Evolutionary conservation across 2,113 vertebrate genomes (phyloP).

Genomic region (Nannobrachium achirus): DNA sequence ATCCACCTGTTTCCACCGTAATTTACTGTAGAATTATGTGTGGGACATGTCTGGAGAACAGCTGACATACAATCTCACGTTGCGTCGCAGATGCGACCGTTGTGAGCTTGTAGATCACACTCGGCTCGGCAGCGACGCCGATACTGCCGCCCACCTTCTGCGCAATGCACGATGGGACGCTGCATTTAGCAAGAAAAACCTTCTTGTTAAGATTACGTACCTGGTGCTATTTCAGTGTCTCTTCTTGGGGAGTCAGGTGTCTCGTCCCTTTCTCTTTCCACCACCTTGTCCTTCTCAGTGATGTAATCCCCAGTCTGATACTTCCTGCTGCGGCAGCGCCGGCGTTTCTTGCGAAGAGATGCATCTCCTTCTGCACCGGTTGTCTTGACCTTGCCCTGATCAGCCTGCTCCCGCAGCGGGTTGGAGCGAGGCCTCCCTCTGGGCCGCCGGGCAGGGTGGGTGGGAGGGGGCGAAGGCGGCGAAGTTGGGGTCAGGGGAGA

Average conservation of each 20-base stretch:
- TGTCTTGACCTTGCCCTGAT: slow-evolving; percentile 54
- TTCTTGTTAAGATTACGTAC: slow-evolving; percentile 42
- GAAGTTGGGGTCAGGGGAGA: slow-evolving; percentile 60
- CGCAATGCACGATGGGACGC: too few relatives aligned
- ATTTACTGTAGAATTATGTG: too few relatives aligned
- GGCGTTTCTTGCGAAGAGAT: slow-evolving; percentile 86
- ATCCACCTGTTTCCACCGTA: too few relatives aligned
- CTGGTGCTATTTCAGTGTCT: slow-evolving; percentile 80
- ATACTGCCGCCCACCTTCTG: too few relatives aligned
- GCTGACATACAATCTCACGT: too few relatives aligned
- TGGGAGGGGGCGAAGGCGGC: slow-evolving; percentile 40
- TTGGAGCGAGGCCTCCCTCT: slow-evolving; percentile 80
- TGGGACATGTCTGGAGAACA: too few relatives aligned
- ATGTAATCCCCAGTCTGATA: slow-evolving; percentile 95
- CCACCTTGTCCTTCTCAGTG: slow-evolving; percentile 84
- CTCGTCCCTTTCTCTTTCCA: slow-evolving; percentile 70
- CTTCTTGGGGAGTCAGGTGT: slow-evolving; percentile 67
- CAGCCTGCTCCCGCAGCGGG: slow-evolving; percentile 57
- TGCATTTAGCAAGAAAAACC: too few relatives aligned
- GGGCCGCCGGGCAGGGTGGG: slow-evolving; percentile 68
- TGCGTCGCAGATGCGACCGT: too few relatives aligned
- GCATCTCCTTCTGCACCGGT: slow-evolving; percentile 48
- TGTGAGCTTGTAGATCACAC: too few relatives aligned
- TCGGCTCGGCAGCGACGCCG: too few relatives aligned
- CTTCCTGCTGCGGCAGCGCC: slow-evolving; percentile 90